A percentile compares a stretch with the other conserved stretches of the same genome.
These are phyloP conservation scores for Rostratula benghalensis DNA, from an alignment of 2,113 vertebrate species.

Conservation along the genomic window DNA sequence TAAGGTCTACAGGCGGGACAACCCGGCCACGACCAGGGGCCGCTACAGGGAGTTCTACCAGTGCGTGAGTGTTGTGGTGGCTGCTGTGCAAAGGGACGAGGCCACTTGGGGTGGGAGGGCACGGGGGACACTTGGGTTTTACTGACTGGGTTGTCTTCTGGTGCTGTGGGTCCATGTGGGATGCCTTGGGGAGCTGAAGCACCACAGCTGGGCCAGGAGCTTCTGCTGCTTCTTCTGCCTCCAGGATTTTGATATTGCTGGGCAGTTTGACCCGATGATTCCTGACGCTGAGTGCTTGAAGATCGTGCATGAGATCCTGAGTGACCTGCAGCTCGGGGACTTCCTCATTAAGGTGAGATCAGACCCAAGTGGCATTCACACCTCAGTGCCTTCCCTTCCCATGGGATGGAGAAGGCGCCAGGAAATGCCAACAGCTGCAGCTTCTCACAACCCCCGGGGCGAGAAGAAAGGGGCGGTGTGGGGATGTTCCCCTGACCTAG, in stretches of 20 bases:
- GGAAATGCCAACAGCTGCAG: not conserved
- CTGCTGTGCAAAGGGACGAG: fast-evolving
- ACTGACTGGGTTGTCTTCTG: fast-evolving
- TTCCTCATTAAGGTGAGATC: constrained; percentile 87
- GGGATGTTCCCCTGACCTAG: not conserved
- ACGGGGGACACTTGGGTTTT: not conserved
- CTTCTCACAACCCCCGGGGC: not conserved
- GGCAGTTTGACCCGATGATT: constrained; percentile 93
- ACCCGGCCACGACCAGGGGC: constrained; percentile 89
- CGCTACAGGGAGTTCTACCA: constrained; percentile 95
- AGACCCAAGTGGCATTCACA: not conserved
- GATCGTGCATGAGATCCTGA: constrained; percentile 90
- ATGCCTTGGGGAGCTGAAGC: not conserved
- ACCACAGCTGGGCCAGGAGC: not conserved
- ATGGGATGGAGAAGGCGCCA: fast-evolving
- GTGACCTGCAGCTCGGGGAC: constrained; percentile 83
- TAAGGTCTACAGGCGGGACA: constrained; percentile 96
- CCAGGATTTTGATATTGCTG: constrained; percentile 95
- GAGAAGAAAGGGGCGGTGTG: fast-evolving
- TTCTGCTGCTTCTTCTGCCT: not conserved
- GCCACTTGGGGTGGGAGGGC: not conserved
- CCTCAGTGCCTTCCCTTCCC: fast-evolving
- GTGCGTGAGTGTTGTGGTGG: constrained; percentile 83
- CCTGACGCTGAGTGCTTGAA: constrained; percentile 95
- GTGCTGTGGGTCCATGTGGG: not conserved